phyloP scores from a whole-genome alignment of 2,797 vertebrate genomes.

The Helostoma temminkii region DNA sequence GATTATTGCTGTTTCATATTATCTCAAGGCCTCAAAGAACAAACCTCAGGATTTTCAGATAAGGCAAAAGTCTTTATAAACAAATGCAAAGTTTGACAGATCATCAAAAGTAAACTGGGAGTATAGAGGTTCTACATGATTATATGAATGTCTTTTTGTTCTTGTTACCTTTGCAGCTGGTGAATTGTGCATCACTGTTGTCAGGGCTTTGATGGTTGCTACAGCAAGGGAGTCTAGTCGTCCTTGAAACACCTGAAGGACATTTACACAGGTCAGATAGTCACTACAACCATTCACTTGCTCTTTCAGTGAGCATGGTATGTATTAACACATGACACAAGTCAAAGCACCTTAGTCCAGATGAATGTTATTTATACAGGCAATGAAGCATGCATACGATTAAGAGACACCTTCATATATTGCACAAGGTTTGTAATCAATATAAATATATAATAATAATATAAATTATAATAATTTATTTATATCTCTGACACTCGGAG shows the following conservation, averaged over 20 bases:
- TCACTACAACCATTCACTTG: background rate
- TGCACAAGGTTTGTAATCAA: slow-evolving; percentile 2
- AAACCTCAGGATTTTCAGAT: too few species aligned
- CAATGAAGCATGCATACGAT: slow-evolving; percentile 58
- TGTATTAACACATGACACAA: slow-evolving; percentile 5
- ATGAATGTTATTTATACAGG: slow-evolving; percentile 15
- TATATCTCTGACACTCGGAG: slow-evolving; percentile 22
- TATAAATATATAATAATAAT: slow-evolving; percentile 31
- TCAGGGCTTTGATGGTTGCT: slow-evolving; percentile 95
- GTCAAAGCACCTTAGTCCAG: slow-evolving; percentile 45
- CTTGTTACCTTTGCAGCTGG: slow-evolving; percentile 94
- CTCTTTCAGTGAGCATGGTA: background rate
- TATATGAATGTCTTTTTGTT: background rate
- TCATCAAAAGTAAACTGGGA: background rate
- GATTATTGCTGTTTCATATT: too few species aligned
- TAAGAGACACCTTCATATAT: slow-evolving; percentile 30
- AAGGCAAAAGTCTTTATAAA: too few species aligned
- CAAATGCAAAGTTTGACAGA: too few species aligned
- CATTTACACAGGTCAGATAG: slow-evolving; percentile 23
- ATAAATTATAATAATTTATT: slow-evolving; percentile 32
- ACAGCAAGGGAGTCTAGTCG: slow-evolving; percentile 92
- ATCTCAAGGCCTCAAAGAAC: too few species aligned
- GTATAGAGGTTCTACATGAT: background rate
- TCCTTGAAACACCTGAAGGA: slow-evolving; percentile 92
- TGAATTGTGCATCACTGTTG: slow-evolving; percentile 97